A percentile compares a stretch with the other conserved stretches of the same genome.
These are phyloP conservation scores for Drosophila nannoptera DNA, from an alignment of 1,140 invertebrate species.

Conservation along the genomic window DNA sequence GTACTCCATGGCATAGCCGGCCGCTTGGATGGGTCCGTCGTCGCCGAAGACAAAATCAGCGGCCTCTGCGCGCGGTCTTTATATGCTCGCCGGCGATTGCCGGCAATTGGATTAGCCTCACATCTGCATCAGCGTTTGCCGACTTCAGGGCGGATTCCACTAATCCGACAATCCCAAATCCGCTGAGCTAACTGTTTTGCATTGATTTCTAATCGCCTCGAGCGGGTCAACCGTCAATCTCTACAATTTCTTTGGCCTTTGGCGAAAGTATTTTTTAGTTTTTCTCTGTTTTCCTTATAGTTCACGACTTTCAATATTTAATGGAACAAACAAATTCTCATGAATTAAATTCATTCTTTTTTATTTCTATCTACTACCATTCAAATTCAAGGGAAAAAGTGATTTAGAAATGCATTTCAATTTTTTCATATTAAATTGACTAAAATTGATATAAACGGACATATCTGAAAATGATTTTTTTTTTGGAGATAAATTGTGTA, in stretches of 20 bases:
- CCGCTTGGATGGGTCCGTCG: conserved; percentile 37
- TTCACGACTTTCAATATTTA: too few species aligned
- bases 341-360: too few species aligned
- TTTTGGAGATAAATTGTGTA: too few species aligned
- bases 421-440: too few species aligned
- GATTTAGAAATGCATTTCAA: too few species aligned
- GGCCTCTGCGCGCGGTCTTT: conserved; percentile 9
- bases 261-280: too few species aligned
- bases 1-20: conserved; percentile 48
- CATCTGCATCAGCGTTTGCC: conserved; percentile 34
- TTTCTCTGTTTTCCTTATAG: too few species aligned
- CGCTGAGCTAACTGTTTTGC: conserved; percentile 44
- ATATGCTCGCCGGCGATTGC: conserved; percentile 55
- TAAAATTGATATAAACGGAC: too few species aligned
- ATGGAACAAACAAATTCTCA: too few species aligned
- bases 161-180: conserved; percentile 51
- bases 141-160: conserved; percentile 55
- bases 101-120: conserved; percentile 56
- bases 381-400: too few species aligned
- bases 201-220: conserved; percentile 44
- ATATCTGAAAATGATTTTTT: too few species aligned
- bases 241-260: neutral
- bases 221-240: conserved; percentile 8
- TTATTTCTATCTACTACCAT: too few species aligned
- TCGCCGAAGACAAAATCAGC: conserved; percentile 64